Percentiles rank a stretch among this genome's conserved stretches.
These are phyloP conservation scores for Penaeus indicus DNA, from an alignment of 1,140 invertebrate species.

Conservation along the genomic window DNA sequence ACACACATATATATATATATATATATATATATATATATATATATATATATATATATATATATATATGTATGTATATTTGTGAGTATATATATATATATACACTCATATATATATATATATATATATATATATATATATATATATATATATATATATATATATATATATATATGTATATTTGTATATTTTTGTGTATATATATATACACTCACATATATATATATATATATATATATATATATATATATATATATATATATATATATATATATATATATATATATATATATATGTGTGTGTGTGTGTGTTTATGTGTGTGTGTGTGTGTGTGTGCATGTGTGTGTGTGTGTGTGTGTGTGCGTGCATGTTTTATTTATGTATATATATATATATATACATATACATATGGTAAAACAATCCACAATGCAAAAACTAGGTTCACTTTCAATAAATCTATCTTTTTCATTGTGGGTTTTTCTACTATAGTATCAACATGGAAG, in stretches of 20 bases:
- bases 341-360: neutral
- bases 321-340: neutral
- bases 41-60: neutral
- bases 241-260: neutral
- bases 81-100: neutral
- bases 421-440: too few relatives aligned
- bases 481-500: too few relatives aligned
- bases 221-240: slow-evolving; percentile 4
- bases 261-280: slow-evolving; percentile 7
- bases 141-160: neutral
- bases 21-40: neutral
- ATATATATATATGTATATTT: neutral
- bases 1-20: neutral
- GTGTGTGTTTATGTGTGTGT: neutral
- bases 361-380: neutral
- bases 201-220: neutral
- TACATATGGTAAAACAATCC: too few relatives aligned
- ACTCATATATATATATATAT: slow-evolving; percentile 10
- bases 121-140: slow-evolving; percentile 13
- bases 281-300: neutral
- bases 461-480: neutral
- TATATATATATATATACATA: neutral
- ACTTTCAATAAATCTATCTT: neutral
- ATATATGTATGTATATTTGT: neutral
- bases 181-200: neutral